Evolutionary conservation across 2,888 invertebrate species (phyloP), one percentile per base, ranked within the genome.

Genomic region (Maniola hyperantus): DNA sequence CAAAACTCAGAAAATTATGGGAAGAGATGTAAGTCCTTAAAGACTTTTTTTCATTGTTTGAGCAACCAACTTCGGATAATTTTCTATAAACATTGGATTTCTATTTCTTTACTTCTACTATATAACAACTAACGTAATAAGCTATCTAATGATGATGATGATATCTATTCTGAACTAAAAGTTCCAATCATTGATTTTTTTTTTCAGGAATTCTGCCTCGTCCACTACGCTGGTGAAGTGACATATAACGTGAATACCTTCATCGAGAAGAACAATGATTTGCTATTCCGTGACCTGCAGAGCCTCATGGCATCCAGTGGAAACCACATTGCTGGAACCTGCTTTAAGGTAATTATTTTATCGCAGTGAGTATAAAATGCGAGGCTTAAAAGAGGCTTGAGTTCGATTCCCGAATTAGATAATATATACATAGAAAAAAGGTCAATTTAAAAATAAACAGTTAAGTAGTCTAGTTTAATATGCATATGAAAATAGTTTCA

Each of bases 171-270:
- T 2, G 10, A 53, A 7, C 26, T 6, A 53, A 33, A 33, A 6
- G 53, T 33, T 20, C 13, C 2, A 53, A 5, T 6, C n/a, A n/a
- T n/a, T n/a, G 34, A 53, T n/a, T 2, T 7, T 42, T 55, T 58
- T 63, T 50, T 20, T 54, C 79, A 97, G 96, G 98, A 98, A 87
- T 98, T 98, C 89, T 95, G 96, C 75, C 89, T 98, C 69, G 94
- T 96, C 18, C 98, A 98, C 90, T 98, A 98, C 87, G 98, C 98
- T 5, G 98, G 98, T 0, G 96, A 97, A 79, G 98, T 98, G 36
- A 97, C 97, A 0, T 98, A 98, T 93, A 97, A 95, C 78, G 95
- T 97, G 0, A 93, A 94, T 69, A 96, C 97, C 0, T 98, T 98
- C 89, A 87, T 98, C 68, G 98, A 98, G 83, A 98, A 98, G 90